Conservation (phyloP, 2,797 vertebrate genomes). For the Oreonectes daqikongensis region DNA sequence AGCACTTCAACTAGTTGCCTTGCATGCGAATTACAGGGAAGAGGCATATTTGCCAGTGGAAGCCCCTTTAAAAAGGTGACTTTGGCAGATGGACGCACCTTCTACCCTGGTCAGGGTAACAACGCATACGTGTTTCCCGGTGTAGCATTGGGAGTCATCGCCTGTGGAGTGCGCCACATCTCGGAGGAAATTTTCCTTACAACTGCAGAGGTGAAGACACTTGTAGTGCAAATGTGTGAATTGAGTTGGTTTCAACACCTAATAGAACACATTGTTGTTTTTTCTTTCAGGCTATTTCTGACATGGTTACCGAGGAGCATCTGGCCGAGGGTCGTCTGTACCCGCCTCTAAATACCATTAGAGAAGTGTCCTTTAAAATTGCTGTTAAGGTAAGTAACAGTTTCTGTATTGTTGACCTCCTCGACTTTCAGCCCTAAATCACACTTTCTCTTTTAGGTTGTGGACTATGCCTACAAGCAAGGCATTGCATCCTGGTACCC, state of each 20-base stretch:
- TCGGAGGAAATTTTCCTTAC: slow-evolving; percentile 94
- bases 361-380: slow-evolving; percentile 96
- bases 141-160: slow-evolving; percentile 89
- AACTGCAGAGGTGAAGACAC: slow-evolving; percentile 87
- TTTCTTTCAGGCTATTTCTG: slow-evolving; percentile 83
- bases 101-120: slow-evolving; percentile 96
- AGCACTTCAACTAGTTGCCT: background rate
- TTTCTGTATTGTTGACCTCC: background rate
- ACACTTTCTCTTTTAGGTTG: slow-evolving; percentile 77
- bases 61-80: slow-evolving; percentile 93
- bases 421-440: too few species aligned
- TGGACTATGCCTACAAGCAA: slow-evolving; percentile 89
- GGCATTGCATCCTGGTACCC: slow-evolving; percentile 90
- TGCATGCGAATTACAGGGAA: slow-evolving; percentile 76
- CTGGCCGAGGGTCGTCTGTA: slow-evolving; percentile 93
- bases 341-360: slow-evolving; percentile 88
- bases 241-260: background rate
- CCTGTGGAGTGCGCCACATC: slow-evolving; percentile 90
- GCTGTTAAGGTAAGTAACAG: slow-evolving; percentile 85
- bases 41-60: slow-evolving; percentile 94
- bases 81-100: slow-evolving; percentile 86
- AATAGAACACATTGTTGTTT: slow-evolving; percentile 19
- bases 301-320: slow-evolving; percentile 90
- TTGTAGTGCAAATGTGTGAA: background rate
- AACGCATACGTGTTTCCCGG: slow-evolving; percentile 97